These are phyloP conservation scores for Galemys pyrenaicus DNA, from an alignment of 2,113 vertebrate genomes.

Conservation along the genomic window DNA sequence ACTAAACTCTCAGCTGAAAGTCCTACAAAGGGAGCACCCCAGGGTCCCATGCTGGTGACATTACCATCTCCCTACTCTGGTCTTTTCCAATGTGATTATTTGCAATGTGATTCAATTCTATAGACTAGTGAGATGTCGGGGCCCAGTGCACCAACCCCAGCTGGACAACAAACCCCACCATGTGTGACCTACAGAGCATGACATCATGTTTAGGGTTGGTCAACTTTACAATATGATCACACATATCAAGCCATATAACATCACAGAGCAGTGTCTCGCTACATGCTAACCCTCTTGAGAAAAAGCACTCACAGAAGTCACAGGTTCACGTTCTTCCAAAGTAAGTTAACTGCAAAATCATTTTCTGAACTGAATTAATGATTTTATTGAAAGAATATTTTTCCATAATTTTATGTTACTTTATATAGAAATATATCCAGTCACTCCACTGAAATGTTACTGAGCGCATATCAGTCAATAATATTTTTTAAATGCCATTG, in stretches of 20 bases:
- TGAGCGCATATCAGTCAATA: not conserved
- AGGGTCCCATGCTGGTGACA: not conserved
- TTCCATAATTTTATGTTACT: conserved; percentile 26
- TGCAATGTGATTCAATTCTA: too few relatives aligned
- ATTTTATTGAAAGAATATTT: conserved; percentile 36
- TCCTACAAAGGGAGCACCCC: not conserved
- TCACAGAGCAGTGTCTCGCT: not conserved
- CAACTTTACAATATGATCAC: not conserved
- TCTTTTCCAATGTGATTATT: not conserved
- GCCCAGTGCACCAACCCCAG: not conserved
- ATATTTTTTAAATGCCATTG: conserved; percentile 6
- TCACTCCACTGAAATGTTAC: not conserved
- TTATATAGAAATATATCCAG: not conserved
- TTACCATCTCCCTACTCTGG: not conserved
- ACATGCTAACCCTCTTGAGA: not conserved
- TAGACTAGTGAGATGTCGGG: not conserved
- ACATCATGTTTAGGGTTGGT: not conserved
- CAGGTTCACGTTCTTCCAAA: not conserved
- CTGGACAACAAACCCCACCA: not conserved
- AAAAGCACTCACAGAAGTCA: not conserved
- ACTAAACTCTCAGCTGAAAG: not conserved
- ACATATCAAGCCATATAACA: not conserved
- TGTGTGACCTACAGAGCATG: not conserved
- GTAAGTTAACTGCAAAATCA: not conserved
- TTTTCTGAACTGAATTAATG: not conserved